A percentile compares a stretch with the other conserved stretches of the same genome.
These are phyloP conservation scores for Rana temporaria DNA, from an alignment of 2,113 vertebrate genomes.

Conservation along the genomic window DNA sequence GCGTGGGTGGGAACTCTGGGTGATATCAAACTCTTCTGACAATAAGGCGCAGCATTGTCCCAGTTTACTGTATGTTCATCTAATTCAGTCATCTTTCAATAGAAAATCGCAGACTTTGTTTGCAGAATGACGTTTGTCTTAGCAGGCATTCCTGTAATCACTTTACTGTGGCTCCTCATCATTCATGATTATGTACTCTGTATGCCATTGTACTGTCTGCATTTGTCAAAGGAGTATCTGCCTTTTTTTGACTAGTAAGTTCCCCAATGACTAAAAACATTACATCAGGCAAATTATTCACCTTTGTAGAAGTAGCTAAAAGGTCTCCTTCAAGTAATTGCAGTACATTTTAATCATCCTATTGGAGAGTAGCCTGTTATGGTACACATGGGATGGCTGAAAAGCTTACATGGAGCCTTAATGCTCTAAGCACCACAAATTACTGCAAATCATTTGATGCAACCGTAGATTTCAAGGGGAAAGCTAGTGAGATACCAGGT, in stretches of 20 bases:
- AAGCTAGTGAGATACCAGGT: not conserved
- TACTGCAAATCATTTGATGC: not conserved
- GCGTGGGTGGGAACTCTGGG: no score
- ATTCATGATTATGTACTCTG: no score
- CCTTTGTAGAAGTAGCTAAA: not conserved
- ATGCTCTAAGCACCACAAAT: not conserved
- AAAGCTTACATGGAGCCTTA: not conserved
- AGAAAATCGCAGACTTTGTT: no score
- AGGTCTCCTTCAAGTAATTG: not conserved
- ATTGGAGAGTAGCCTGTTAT: not conserved
- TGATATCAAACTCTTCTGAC: no score
- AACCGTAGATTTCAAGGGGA: not conserved
- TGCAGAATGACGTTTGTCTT: no score
- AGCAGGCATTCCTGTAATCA: no score
- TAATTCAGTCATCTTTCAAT: no score
- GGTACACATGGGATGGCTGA: constrained; percentile 13
- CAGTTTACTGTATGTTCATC: no score
- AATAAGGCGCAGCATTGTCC: no score
- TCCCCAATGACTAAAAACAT: not conserved
- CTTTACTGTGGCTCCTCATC: no score
- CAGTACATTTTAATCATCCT: not conserved
- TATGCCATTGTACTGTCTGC: no score
- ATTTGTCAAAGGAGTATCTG: not conserved
- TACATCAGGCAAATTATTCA: not conserved
- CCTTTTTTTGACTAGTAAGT: not conserved